Conservation (phyloP, 2,113 vertebrate genomes). For the Grantiella picta region DNA sequence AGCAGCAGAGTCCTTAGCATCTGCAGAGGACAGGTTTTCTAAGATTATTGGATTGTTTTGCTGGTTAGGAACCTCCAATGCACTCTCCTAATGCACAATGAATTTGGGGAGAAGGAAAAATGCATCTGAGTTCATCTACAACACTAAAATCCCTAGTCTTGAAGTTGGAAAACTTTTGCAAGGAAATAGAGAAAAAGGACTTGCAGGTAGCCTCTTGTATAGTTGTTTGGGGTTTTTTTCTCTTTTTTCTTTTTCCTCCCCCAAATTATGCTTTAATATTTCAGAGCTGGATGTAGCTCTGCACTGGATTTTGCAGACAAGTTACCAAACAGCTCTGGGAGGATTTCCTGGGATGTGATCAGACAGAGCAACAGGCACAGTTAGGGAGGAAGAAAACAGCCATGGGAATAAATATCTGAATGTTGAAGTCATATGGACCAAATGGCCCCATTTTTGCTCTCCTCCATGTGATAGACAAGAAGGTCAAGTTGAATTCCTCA, state of each 20-base stretch:
- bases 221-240: not conserved
- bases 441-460: not conserved
- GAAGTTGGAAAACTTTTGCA: not conserved
- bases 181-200: not conserved
- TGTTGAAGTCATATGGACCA: not conserved
- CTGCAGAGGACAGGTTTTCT: not conserved
- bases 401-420: not conserved
- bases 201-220: not conserved
- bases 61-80: not conserved
- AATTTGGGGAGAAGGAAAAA: not conserved
- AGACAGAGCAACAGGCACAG: not conserved
- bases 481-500: not conserved
- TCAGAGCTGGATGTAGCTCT: not conserved
- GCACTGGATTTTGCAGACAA: not conserved
- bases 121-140: not conserved
- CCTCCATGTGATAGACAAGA: fast-evolving
- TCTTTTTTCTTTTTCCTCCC: too few species aligned
- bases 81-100: not conserved
- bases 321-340: not conserved
- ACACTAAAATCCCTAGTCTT: not conserved
- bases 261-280: not conserved
- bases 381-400: not conserved
- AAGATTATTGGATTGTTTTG: not conserved
- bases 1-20: not conserved
- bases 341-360: not conserved